Conservation (phyloP, 2,888 invertebrate genomes). For the Norana najaformis region DNA sequence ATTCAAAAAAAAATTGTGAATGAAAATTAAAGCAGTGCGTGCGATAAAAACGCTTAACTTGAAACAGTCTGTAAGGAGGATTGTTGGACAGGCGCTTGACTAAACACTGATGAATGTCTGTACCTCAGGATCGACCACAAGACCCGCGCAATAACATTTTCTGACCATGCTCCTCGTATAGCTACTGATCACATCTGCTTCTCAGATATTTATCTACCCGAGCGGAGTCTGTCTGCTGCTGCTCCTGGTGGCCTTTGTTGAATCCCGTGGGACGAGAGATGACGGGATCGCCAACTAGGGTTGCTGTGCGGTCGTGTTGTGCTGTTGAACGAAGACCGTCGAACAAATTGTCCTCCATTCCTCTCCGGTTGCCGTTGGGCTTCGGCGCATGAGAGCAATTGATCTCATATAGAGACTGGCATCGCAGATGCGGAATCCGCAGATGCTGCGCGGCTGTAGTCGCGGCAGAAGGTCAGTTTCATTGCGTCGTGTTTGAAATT, state of each 20-base stretch:
- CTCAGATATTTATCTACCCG: constrained; percentile 13
- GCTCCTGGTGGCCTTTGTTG: background rate
- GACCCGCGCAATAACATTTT: background rate
- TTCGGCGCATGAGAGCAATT: background rate
- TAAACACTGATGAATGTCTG: background rate
- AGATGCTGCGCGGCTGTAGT: background rate
- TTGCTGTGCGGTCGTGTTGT: too few species aligned
- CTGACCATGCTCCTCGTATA: background rate
- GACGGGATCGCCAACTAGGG: background rate
- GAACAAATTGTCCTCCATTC: background rate
- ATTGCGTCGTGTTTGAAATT: background rate
- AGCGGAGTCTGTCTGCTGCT: background rate
- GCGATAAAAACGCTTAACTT: background rate
- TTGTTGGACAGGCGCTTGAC: background rate
- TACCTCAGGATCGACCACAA: background rate
- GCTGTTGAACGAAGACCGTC: background rate
- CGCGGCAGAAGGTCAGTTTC: background rate
- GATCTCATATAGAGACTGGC: background rate
- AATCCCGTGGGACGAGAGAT: background rate
- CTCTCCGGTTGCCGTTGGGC: background rate
- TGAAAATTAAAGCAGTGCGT: background rate
- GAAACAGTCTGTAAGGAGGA: background rate
- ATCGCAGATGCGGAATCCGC: background rate
- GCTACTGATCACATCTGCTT: background rate
- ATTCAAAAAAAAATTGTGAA: background rate